Evolutionary conservation across 2,113 vertebrate genomes (phyloP).

Genomic region (Carassius gibelio): DNA sequence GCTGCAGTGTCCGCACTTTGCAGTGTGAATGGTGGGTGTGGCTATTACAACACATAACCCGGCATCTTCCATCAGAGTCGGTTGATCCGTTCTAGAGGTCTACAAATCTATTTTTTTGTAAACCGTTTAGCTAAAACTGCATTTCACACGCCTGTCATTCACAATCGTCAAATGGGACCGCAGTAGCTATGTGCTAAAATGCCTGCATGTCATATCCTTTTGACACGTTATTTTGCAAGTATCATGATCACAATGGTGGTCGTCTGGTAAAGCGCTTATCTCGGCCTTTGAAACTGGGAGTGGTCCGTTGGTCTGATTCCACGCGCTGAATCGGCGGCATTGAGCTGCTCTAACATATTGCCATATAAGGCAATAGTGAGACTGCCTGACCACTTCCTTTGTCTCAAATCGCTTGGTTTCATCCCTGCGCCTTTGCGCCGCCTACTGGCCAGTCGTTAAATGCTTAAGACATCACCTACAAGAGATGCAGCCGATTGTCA

Average conservation of each 20-base stretch:
- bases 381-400: conserved; percentile 80
- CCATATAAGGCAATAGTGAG: conserved; percentile 90
- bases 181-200: background rate
- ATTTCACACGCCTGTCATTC: background rate
- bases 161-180: background rate
- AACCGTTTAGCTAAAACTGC: background rate
- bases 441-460: conserved; percentile 56
- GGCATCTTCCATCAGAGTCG: conserved; percentile 28
- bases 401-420: conserved; percentile 71
- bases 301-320: conserved; percentile 61
- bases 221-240: background rate
- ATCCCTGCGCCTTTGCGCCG: conserved; percentile 74
- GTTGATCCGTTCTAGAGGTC: background rate
- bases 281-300: conserved; percentile 51
- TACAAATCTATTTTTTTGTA: background rate
- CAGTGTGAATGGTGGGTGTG: conserved; percentile 52
- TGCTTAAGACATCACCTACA: background rate
- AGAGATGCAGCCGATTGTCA: background rate
- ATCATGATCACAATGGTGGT: background rate
- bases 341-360: conserved; percentile 73
- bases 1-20: too few relatives aligned
- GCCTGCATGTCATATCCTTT: background rate
- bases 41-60: conserved; percentile 46
- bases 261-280: conserved; percentile 46
- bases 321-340: conserved; percentile 60